Evolutionary conservation across 2,888 invertebrate species (phyloP), one percentile per base, ranked within the genome.

Genomic region (Dorcus parallelipipedus): DNA sequence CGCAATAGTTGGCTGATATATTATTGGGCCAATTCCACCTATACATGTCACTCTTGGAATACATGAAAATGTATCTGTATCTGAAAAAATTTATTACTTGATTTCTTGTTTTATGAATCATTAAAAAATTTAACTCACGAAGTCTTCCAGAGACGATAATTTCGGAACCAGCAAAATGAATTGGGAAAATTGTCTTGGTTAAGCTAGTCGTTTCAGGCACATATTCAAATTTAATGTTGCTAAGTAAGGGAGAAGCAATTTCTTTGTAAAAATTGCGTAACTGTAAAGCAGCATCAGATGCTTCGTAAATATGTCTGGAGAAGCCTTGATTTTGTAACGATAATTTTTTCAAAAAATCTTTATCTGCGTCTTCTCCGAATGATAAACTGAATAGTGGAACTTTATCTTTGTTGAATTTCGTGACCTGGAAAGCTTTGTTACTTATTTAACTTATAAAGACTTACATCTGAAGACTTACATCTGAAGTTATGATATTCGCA

Each of bases 291-390:
- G 20, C 20, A 20, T 20, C 20, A 20, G 86, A 81, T n/a, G 84
- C 86, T 73, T 87, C 88, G 76, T 89, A 89, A 64, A 91, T 89
- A 73, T 86, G 85, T 2, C 88, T 79, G 67, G 86, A 84, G 74
- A 88, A 86, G 3, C 88, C 90, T 33, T 80, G 80, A 76, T 88
- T 89, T 59, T 84, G 82, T 14, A 85, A 77, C 0, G 89, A 84
- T 45, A 90, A 71, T 70, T 84, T 84, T 68, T 86, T 83, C 20
- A 91, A 75, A 73, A 90, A 86, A 23, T 80, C 76, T 65, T 84
- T 83, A 73, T 89, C 86, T 0, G 88, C 87, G 56, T 84, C 86
- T 58, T 83, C 82, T 2, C 90, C 90, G 69, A 90, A 89, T n/a
- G 87, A 88, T 45, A 91, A 79, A 1, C 85, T 83, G 72, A 85